Base-by-base conservation (phyloP, 1,140 invertebrate species). In the Hycleus phaleratus region DNA sequence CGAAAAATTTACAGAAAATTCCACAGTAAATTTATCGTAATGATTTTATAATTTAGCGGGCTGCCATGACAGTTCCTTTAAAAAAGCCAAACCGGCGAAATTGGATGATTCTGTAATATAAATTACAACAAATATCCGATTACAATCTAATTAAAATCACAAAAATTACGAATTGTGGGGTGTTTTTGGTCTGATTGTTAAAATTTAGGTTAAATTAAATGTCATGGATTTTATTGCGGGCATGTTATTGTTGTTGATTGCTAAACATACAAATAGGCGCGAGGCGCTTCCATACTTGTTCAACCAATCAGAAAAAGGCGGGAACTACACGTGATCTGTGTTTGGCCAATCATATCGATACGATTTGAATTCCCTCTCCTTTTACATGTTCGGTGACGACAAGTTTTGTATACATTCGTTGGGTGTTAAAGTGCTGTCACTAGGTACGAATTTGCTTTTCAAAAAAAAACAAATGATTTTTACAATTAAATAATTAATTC, bases 351-450 rank as follows among this genome's bases (percentile, higher is more conserved):
- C 24, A 48, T 4, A 38, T 58, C 52, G 56, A 49, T 40, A 56
- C 59, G 64, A 71, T 73, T 73, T 73, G 71, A 73, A 72, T 70
- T 71, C 69, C 68, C 66, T 71, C 69, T 72, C 67, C 63, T 65
- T 66, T 64, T 65, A 68, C 68, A 2, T 67, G 63, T 66, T 58
- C 9, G 54, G 56, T 59, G 56, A 62, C 65, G 57, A 64, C 59
- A 64, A 71, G 58, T 70, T 73, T 72, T 71, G 69, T 73, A 64
- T 71, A 72, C 71, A 72, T 70, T 72, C 67, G 71, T 64, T 67
- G 65, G 69, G 71, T 68, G 60, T 64, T 69, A 66, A 59, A 65
- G 67, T 71, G 69, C 65, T 72, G 72, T 70, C 69, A 71, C 64
- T 71, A 32, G 32, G 32, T 32, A 32, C 32, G 7, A 32, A 32